Base-by-base conservation (phyloP, 2,113 vertebrate species). In the Coptodon rendalli region DNA sequence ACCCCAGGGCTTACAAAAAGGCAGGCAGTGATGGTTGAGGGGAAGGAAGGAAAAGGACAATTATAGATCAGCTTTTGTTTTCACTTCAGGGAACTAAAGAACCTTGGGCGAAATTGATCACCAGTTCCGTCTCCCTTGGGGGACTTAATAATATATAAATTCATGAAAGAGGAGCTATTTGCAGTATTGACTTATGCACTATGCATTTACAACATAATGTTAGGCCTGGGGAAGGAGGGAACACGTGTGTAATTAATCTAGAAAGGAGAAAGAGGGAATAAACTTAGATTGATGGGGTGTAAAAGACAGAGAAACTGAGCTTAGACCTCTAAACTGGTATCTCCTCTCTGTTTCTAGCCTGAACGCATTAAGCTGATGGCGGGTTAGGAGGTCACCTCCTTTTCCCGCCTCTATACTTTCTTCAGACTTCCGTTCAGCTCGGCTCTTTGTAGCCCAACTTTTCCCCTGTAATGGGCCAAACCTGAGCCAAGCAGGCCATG, bases 31-130 rank as follows among this genome's bases (percentile, higher is more conserved):
- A 68, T 45, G 48, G 81, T 7, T 50, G 56, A 52, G 52, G 31
- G 79, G 31, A 16, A 14, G 61, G 87, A 19, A 82, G 91, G 86
- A 89, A 92, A 94, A 92, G 91, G 92, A 94, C 94, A 95, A 95
- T 97, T 96, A 95, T 94, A 91, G 95, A 96, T 96, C 94, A 96
- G 94, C 92, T 93, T 96, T 95, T 95, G 95, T 96, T 95, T 95
- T 95, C 92, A 93, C 95, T 95, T 94, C 92, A 92, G 90, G 94
- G 94, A 95, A 92, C 86, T 22, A 24, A 87, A 93, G 91, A 92
- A 94, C 94, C 94, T 92, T 89, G 89, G 87, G 90, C 91, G 71
- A 91, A 94, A 96, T 95, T 96, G 95, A 95, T 96, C 85, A 88
- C 48, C 24, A 54, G 88, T 63, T 81, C 92, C 24, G 81, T 88